These are phyloP conservation scores for Myrmophylax atrothorax DNA, from an alignment of 2,113 vertebrate genomes.

Conservation along the genomic window DNA sequence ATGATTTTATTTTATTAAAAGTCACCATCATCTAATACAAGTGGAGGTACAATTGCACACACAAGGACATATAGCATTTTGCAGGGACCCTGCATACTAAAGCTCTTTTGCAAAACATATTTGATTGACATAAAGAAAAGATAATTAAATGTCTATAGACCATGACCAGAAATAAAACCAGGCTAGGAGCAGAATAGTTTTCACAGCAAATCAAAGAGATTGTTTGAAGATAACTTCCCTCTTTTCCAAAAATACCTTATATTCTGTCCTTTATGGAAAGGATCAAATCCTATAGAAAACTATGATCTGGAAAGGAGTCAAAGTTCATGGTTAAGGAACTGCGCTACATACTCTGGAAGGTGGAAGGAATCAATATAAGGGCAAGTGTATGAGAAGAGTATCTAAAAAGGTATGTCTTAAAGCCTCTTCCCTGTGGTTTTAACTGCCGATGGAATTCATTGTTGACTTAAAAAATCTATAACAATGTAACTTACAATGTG, in stretches of 20 bases:
- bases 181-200: neutral
- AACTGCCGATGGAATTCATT: neutral
- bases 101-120: neutral
- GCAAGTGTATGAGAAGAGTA: neutral
- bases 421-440: neutral
- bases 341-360: rapidly evolving
- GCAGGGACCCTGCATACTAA: neutral
- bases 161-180: neutral
- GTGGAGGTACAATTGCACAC: neutral
- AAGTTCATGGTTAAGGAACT: neutral
- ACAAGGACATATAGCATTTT: neutral
- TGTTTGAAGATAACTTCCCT: neutral
- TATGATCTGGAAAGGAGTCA: neutral
- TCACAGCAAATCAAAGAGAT: neutral
- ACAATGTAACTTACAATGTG: neutral
- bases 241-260: neutral
- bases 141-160: neutral
- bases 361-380: neutral
- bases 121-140: neutral
- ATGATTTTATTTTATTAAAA: neutral
- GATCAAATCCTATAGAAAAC: neutral
- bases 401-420: neutral
- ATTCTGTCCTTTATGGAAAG: neutral
- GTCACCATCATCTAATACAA: neutral
- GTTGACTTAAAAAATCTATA: neutral